Percentiles rank a stretch among this genome's conserved stretches.
phyloP scores from a whole-genome alignment of 2,797 vertebrate species.

The Chelon labrosus region DNA sequence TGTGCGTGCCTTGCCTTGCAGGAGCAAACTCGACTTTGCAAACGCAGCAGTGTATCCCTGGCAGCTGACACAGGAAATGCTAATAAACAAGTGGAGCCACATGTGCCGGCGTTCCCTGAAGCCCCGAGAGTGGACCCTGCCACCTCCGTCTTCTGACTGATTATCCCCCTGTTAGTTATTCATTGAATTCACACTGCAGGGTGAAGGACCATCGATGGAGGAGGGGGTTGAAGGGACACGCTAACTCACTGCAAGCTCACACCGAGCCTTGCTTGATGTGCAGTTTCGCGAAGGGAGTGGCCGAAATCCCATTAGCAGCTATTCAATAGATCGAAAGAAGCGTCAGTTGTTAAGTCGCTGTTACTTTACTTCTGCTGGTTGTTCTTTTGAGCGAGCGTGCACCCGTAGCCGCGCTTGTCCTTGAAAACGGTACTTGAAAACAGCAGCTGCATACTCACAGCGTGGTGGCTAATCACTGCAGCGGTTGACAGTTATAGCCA shows the following conservation, averaged over 20 bases:
- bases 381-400: conserved; percentile 19
- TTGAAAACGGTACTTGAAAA: conserved; percentile 37
- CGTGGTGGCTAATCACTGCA: conserved; percentile 51
- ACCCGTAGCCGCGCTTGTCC: conserved; percentile 22
- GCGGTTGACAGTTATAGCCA: conserved; percentile 56
- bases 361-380: conserved; percentile 30
- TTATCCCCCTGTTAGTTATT: conserved; percentile 80
- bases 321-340: conserved; percentile 63
- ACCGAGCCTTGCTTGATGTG: conserved; percentile 61
- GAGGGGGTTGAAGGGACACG: conserved; percentile 47
- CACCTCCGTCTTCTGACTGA: conserved; percentile 62
- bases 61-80: conserved; percentile 66
- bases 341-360: conserved; percentile 49
- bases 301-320: conserved; percentile 69
- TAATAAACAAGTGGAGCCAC: conserved; percentile 66
- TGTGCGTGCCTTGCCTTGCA: conserved; percentile 13
- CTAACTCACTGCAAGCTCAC: conserved; percentile 48
- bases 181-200: conserved; percentile 71
- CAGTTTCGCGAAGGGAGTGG: conserved; percentile 57
- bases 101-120: conserved; percentile 36
- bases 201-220: conserved; percentile 44
- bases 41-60: conserved; percentile 46
- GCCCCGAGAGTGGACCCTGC: conserved; percentile 43
- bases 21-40: conserved; percentile 41
- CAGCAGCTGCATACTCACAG: conserved; percentile 38